These are phyloP conservation scores for Leucosticte australis DNA, from an alignment of 2,113 vertebrate species.

Conservation along the genomic window DNA sequence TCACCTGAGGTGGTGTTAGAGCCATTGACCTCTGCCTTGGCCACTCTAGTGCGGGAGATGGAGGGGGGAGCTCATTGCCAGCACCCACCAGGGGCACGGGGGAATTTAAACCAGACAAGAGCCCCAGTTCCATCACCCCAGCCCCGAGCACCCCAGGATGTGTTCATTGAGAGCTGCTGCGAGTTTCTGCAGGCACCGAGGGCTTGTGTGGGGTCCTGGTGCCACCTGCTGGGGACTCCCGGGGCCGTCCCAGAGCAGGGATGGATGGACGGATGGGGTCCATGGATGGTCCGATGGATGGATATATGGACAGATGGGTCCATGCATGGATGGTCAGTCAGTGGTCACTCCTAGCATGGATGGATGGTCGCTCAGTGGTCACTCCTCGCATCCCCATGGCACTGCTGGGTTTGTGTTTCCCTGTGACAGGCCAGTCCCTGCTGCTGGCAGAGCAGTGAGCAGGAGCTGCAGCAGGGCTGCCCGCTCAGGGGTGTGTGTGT, in stretches of 20 bases:
- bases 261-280: rapidly evolving
- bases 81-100: background rate
- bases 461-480: background rate
- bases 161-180: rapidly evolving
- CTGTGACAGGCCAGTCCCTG: rapidly evolving
- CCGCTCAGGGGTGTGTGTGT: background rate
- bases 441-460: rapidly evolving
- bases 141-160: background rate
- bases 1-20: background rate
- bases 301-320: background rate
- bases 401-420: background rate
- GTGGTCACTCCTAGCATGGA: rapidly evolving
- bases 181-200: background rate
- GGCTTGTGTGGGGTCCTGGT: background rate
- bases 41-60: background rate
- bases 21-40: background rate
- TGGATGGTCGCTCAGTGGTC: background rate
- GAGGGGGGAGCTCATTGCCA: background rate
- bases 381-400: rapidly evolving
- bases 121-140: rapidly evolving
- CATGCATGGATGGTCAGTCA: background rate
- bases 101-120: background rate
- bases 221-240: slow-evolving; percentile 45
- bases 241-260: background rate
- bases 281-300: background rate